phyloP scores from a whole-genome alignment of 2,113 vertebrate genomes.

The Romanogobio albipinnatus region DNA sequence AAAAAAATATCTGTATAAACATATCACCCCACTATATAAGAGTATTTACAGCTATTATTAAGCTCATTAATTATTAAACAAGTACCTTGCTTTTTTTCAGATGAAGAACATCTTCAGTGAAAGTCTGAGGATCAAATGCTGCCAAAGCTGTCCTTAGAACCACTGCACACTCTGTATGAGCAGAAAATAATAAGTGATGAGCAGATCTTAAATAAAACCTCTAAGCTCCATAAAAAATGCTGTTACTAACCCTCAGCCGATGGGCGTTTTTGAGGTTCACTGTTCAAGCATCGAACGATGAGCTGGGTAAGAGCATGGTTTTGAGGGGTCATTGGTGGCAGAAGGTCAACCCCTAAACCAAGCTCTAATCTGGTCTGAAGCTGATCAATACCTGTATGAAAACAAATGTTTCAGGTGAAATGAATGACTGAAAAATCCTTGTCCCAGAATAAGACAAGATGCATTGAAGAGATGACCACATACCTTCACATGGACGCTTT shows the following conservation, averaged over 20 bases:
- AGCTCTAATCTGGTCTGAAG: conserved; percentile 31
- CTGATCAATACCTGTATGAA: conserved; percentile 44
- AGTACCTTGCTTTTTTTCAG: conserved; percentile 59
- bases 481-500: conserved; percentile 55
- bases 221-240: not conserved
- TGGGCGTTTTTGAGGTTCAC: conserved; percentile 51
- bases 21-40: not conserved
- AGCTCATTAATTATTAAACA: not conserved
- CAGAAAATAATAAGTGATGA: not conserved
- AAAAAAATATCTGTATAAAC: too few species aligned
- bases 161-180: conserved; percentile 55
- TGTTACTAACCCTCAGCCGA: conserved; percentile 50
- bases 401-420: not conserved
- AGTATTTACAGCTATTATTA: not conserved
- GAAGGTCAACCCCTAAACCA: conserved; percentile 1
- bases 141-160: conserved; percentile 53
- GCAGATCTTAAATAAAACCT: not conserved
- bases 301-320: conserved; percentile 50
- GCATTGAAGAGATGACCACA: not conserved
- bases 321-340: conserved; percentile 39
- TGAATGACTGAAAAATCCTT: not conserved
- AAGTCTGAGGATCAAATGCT: conserved; percentile 33
- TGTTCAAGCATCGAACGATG: conserved; percentile 56
- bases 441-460: not conserved
- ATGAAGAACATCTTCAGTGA: conserved; percentile 38